These are phyloP conservation scores for Papilio protenor DNA, from an alignment of 2,888 invertebrate species.

Conservation along the genomic window DNA sequence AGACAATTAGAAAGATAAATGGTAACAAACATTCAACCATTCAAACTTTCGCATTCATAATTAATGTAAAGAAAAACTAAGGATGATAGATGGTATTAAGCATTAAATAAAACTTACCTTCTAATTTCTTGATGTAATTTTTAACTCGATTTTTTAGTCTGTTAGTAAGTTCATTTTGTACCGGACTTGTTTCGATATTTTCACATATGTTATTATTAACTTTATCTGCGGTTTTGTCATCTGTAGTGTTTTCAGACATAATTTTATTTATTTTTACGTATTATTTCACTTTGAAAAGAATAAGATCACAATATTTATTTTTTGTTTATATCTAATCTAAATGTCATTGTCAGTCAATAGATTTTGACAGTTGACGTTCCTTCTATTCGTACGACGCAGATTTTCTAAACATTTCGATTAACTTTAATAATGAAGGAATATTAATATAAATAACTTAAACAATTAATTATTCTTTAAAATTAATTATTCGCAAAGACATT, in stretches of 20 bases:
- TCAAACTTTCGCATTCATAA: too few relatives aligned
- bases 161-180: constrained; percentile 63
- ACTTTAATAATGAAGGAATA: neutral
- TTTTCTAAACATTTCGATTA: neutral
- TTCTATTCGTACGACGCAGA: neutral
- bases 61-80: too few relatives aligned
- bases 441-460: neutral
- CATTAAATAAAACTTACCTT: constrained; percentile 62
- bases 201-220: constrained; percentile 56
- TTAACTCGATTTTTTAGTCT: constrained; percentile 78
- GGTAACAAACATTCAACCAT: too few relatives aligned
- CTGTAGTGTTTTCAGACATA: constrained; percentile 55
- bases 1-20: too few relatives aligned
- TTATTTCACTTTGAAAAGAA: neutral
- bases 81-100: neutral
- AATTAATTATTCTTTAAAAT: neutral
- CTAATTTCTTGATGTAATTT: constrained; percentile 79
- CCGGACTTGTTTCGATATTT: constrained; percentile 54
- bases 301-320: neutral
- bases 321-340: neutral
- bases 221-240: constrained; percentile 56
- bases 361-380: neutral
- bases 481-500: neutral
- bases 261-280: constrained; percentile 39
- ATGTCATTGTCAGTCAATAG: neutral